phyloP scores from a whole-genome alignment of 2,888 invertebrate genomes.

The Tipula confusa region DNA sequence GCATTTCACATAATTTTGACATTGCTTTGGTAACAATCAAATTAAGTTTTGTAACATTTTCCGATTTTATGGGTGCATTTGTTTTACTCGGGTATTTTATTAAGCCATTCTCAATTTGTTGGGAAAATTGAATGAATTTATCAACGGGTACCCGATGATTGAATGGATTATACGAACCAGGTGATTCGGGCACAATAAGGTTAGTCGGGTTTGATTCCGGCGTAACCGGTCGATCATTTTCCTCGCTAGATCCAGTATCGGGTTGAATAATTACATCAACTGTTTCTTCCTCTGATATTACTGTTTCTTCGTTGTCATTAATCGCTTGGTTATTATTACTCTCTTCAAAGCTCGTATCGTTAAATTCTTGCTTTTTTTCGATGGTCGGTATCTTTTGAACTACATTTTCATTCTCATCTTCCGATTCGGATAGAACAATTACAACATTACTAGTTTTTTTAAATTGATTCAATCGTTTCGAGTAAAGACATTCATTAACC shows the following conservation, averaged over 20 bases:
- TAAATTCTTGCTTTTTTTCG: background rate
- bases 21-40: slow-evolving; percentile 35
- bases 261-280: background rate
- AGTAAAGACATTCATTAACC: background rate
- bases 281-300: background rate
- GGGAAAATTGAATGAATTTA: slow-evolving; percentile 8
- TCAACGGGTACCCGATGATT: background rate
- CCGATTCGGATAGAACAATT: background rate
- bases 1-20: slow-evolving; percentile 39
- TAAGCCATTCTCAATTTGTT: background rate
- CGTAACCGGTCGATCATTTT: background rate
- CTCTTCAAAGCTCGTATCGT: no score
- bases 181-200: background rate
- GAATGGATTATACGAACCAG: background rate
- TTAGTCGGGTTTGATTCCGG: background rate
- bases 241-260: background rate
- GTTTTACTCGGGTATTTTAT: background rate
- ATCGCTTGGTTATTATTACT: background rate
- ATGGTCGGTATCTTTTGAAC: background rate
- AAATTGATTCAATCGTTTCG: background rate
- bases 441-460: background rate
- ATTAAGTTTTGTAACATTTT: slow-evolving; percentile 33
- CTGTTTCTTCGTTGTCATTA: background rate
- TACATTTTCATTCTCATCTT: background rate
- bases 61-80: background rate